phyloP scores from a whole-genome alignment of 92 coral and sea anemone species.

The Phymanthus crucifer region DNA sequence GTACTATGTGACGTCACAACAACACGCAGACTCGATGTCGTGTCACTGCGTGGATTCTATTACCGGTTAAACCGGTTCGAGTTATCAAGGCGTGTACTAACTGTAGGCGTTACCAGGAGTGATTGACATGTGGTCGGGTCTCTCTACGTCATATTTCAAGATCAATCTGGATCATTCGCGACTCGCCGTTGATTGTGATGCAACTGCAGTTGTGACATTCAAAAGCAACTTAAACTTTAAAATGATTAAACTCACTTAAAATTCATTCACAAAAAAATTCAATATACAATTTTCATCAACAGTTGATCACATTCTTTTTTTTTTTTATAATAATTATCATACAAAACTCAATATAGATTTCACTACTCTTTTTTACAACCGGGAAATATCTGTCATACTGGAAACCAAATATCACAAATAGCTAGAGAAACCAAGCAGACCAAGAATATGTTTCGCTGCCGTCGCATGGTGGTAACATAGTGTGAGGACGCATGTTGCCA shows the following conservation, averaged over 20 bases:
- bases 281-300: conserved; percentile 8
- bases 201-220: neutral
- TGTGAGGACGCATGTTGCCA: no score
- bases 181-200: conserved; percentile 1
- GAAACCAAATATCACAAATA: neutral
- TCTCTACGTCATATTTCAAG: conserved; percentile 24
- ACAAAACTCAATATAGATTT: neutral
- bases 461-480: neutral
- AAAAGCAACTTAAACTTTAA: neutral
- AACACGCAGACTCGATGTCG: conserved; percentile 53
- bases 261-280: conserved; percentile 2
- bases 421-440: neutral
- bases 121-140: conserved; percentile 38
- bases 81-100: conserved; percentile 31
- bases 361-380: neutral
- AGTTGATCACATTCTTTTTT: conserved; percentile 8
- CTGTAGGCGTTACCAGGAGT: conserved; percentile 33
- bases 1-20: conserved; percentile 49
- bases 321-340: neutral
- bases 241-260: conserved; percentile 4
- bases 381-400: neutral
- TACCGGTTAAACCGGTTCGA: conserved; percentile 51
- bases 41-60: conserved; percentile 19
- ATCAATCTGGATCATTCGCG: conserved; percentile 31
- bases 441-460: neutral